Evolutionary conservation across 2,113 vertebrate species (phyloP).

Genomic region (Bucco capensis): DNA sequence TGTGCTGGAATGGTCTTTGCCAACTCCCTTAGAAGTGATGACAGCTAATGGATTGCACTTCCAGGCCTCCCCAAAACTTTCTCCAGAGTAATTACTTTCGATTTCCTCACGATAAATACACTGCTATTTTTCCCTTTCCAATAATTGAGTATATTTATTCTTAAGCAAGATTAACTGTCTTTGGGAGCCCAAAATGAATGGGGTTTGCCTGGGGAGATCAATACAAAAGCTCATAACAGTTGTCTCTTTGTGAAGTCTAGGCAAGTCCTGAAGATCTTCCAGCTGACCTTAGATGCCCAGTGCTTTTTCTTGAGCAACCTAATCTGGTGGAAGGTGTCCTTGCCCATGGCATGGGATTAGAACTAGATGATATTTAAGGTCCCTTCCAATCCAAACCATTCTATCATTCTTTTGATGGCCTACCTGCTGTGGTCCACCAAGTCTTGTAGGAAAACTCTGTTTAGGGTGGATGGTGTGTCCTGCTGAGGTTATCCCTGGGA

Average conservation of each 20-base stretch:
- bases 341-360: neutral
- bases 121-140: constrained; percentile 34
- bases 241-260: neutral
- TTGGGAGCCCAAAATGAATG: neutral
- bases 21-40: neutral
- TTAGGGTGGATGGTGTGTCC: neutral
- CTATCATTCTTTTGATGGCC: neutral
- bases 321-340: neutral
- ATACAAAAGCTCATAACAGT: rapidly evolving
- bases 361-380: neutral
- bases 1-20: neutral
- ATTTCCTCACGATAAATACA: constrained; percentile 62
- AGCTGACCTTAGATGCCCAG: neutral
- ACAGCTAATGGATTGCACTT: neutral
- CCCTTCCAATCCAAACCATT: neutral
- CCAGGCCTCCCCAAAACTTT: neutral
- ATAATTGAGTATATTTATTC: constrained; percentile 67
- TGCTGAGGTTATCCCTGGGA: neutral
- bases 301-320: neutral
- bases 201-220: neutral
- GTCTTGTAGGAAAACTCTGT: neutral
- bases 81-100: constrained; percentile 56
- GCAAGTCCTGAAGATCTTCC: neutral
- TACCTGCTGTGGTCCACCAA: neutral
- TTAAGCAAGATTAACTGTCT: constrained; percentile 66